phyloP scores from a whole-genome alignment of 1,140 invertebrate genomes.

The Idris sp. region DNA sequence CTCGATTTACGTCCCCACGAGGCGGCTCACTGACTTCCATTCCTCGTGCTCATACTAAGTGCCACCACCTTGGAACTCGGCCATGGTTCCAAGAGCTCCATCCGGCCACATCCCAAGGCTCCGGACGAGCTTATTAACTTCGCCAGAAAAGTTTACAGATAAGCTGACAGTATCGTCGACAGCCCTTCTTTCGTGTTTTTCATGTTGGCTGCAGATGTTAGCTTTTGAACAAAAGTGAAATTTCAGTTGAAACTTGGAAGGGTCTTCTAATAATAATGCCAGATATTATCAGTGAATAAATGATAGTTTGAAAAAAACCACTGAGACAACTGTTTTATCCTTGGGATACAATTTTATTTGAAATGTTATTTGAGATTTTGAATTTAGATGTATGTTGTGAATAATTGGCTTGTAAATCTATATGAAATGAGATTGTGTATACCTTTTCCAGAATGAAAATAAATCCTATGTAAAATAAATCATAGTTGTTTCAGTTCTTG shows the following conservation, averaged over 20 bases:
- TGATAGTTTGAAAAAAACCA: no score
- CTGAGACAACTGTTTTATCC: no score
- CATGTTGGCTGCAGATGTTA: slow-evolving; percentile 36
- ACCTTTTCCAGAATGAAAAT: no score
- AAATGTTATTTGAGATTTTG: no score
- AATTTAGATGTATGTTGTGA: no score
- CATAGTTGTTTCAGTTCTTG: no score
- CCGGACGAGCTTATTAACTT: slow-evolving; percentile 10
- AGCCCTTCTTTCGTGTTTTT: slow-evolving; percentile 39
- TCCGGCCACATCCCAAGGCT: slow-evolving; percentile 12
- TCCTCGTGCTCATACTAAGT: slow-evolving; percentile 58
- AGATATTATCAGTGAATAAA: slow-evolving; percentile 3
- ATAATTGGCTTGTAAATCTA: no score
- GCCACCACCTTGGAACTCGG: slow-evolving; percentile 32
- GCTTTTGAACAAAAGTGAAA: slow-evolving; percentile 24
- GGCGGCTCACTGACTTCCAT: slow-evolving; percentile 69
- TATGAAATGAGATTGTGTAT: no score
- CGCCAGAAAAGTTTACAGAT: slow-evolving; percentile 1
- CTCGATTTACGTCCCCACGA: slow-evolving; percentile 56
- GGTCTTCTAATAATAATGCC: background rate
- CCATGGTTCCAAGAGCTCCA: slow-evolving; percentile 38
- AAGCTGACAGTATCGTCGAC: slow-evolving; percentile 1
- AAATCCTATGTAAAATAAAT: no score
- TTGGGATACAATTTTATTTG: no score
- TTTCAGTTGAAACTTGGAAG: no score